Percentiles rank a stretch among this genome's conserved stretches.
phyloP scores from a whole-genome alignment of 1,140 invertebrate species.

The Atta colombica region DNA sequence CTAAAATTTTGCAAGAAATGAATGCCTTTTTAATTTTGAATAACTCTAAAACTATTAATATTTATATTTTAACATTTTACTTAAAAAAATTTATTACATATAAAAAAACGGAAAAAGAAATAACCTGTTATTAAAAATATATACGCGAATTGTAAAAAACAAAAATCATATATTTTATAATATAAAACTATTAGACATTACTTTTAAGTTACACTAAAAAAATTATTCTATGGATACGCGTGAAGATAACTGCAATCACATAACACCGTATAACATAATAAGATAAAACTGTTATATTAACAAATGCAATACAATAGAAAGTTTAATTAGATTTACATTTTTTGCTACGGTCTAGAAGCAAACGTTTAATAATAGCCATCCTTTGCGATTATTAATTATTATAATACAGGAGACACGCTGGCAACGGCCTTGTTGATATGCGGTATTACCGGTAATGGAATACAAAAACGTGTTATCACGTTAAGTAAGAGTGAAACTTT shows the following conservation, averaged over 20 bases:
- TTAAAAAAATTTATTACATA: neutral
- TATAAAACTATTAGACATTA: neutral
- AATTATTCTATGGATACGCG: neutral
- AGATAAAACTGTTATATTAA: neutral
- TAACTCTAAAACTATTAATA: neutral
- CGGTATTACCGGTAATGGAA: conserved; percentile 58
- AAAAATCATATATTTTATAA: neutral
- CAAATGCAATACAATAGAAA: neutral
- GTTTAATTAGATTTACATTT: conserved; percentile 46
- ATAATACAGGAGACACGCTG: neutral
- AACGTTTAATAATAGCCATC: conserved; percentile 31
- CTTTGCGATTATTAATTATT: conserved; percentile 58
- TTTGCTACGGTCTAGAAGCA: neutral
- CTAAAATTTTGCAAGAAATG: neutral
- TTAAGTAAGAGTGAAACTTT: conserved; percentile 48
- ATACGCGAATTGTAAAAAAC: neutral
- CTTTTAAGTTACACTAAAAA: neutral
- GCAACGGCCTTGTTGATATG: conserved; percentile 41
- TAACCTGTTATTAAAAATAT: neutral
- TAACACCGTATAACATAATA: neutral
- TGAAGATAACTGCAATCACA: neutral
- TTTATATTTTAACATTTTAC: neutral
- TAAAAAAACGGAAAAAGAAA: neutral
- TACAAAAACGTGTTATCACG: conserved; percentile 51
- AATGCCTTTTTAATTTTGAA: neutral